These are phyloP conservation scores for Stigmatopora argus DNA, from an alignment of 2,113 vertebrate species.

Conservation along the genomic window DNA sequence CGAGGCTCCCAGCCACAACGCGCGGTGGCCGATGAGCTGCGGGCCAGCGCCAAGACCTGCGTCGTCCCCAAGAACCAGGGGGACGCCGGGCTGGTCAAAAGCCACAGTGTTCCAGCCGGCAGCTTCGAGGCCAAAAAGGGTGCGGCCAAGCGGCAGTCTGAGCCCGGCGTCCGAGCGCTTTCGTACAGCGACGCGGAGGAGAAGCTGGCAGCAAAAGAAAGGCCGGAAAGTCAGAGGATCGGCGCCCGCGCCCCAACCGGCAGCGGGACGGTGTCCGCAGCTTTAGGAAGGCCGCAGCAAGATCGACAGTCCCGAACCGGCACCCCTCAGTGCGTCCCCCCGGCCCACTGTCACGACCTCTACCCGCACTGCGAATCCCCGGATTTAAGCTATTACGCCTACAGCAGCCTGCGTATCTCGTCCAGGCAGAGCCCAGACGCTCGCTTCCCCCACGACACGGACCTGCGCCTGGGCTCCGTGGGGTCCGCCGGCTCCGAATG, in stretches of 20 bases:
- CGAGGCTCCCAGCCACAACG: slow-evolving; percentile 93
- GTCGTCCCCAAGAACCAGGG: slow-evolving; percentile 75
- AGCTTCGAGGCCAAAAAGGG: slow-evolving; percentile 76
- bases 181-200: slow-evolving; percentile 91
- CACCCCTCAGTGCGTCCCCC: slow-evolving; percentile 66
- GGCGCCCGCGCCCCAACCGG: slow-evolving; percentile 41
- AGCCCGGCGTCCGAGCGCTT: slow-evolving; percentile 85
- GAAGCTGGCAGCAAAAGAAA: slow-evolving; percentile 85
- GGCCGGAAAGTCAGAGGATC: slow-evolving; percentile 74
- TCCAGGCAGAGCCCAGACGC: slow-evolving; percentile 81
- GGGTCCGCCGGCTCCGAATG: slow-evolving; percentile 88
- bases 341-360: slow-evolving; percentile 77
- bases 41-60: slow-evolving; percentile 89
- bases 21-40: slow-evolving; percentile 92
- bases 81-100: slow-evolving; percentile 85
- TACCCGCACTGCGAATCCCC: slow-evolving; percentile 93
- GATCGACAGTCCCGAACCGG: slow-evolving; percentile 77
- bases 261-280: slow-evolving; percentile 51
- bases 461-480: slow-evolving; percentile 80
- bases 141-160: slow-evolving; percentile 85
- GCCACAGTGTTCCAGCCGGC: slow-evolving; percentile 89
- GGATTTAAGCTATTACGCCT: slow-evolving; percentile 86
- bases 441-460: slow-evolving; percentile 80
- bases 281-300: slow-evolving; percentile 79
- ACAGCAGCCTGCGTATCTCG: slow-evolving; percentile 79